Evolutionary conservation across 1,140 invertebrate species (phyloP).

Genomic region (Aphaenogaster floridana): DNA sequence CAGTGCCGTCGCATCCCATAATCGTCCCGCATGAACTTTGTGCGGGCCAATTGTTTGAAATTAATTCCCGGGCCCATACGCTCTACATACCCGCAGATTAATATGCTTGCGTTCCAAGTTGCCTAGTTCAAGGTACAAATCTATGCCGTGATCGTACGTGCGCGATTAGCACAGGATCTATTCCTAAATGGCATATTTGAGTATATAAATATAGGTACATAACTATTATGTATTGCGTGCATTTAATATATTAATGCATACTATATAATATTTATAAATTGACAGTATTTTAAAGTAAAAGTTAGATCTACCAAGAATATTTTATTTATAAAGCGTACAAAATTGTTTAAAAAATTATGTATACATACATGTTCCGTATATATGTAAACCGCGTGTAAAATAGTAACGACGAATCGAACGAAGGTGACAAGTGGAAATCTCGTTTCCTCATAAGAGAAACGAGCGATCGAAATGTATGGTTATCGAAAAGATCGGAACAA

Average conservation of each 20-base stretch:
- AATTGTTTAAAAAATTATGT: constrained; percentile 17
- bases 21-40: background rate
- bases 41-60: constrained; percentile 60
- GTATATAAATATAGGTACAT: background rate
- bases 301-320: background rate
- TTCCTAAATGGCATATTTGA: constrained; percentile 14
- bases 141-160: constrained; percentile 41
- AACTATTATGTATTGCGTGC: background rate
- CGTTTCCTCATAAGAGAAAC: constrained; percentile 24
- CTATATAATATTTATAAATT: background rate
- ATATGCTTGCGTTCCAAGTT: constrained; percentile 56
- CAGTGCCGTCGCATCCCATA: background rate
- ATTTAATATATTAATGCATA: background rate
- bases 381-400: background rate
- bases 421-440: background rate
- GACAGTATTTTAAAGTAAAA: background rate
- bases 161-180: constrained; percentile 21
- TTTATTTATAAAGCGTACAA: constrained; percentile 16
- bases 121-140: constrained; percentile 42
- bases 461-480: background rate
- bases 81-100: constrained; percentile 47
- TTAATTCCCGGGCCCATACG: constrained; percentile 50
- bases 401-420: constrained; percentile 20
- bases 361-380: background rate
- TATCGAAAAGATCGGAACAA: background rate